phyloP scores from a whole-genome alignment of 2,888 invertebrate species.

The Calameuta idolon region DNA sequence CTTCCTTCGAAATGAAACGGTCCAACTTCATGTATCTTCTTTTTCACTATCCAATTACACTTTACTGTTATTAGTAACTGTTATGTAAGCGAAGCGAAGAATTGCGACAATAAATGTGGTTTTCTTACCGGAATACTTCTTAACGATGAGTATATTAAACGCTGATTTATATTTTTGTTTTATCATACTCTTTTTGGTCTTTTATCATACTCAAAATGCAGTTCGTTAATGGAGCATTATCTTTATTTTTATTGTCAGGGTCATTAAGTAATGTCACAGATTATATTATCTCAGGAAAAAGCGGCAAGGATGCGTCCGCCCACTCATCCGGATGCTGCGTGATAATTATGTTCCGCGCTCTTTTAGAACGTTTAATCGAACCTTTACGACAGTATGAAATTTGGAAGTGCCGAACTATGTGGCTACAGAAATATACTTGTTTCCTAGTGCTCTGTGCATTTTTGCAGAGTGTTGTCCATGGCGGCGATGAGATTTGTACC shows the following conservation, averaged over 20 bases:
- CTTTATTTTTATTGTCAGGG: no score
- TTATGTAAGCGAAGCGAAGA: slow-evolving; percentile 23
- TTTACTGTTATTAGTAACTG: background rate
- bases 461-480: background rate
- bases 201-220: no score
- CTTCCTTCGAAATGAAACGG: background rate
- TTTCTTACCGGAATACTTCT: slow-evolving; percentile 19
- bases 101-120: slow-evolving; percentile 48
- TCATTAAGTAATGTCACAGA: background rate
- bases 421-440: background rate
- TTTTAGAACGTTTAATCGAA: background rate
- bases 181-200: no score
- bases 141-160: background rate
- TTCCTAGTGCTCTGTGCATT: background rate
- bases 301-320: background rate
- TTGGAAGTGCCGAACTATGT: background rate
- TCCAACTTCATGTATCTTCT: background rate
- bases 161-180: no score
- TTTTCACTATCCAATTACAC: background rate
- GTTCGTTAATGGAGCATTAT: no score
- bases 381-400: background rate
- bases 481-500: background rate
- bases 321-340: background rate
- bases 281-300: background rate
- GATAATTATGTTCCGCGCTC: background rate